A percentile compares a stretch with the other conserved stretches of the same genome.
phyloP scores from a whole-genome alignment of 92 coral and sea anemone species.

The Plumapathes pennacea region DNA sequence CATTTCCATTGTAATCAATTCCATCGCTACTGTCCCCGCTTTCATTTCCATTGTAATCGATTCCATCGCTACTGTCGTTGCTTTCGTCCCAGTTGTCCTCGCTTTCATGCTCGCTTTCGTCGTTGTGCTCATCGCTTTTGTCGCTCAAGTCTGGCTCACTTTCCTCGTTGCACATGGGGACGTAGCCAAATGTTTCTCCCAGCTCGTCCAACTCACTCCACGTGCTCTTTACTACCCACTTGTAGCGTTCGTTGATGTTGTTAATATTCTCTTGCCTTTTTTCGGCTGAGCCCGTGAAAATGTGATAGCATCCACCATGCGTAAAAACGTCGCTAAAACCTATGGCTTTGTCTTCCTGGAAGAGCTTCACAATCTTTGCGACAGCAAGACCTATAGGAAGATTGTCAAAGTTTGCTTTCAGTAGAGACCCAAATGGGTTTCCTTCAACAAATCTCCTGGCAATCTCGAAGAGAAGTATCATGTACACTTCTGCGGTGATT shows the following conservation, averaged over 20 bases:
- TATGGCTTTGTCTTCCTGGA: not conserved
- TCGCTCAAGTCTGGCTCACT: too few relatives aligned
- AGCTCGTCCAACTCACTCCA: too few relatives aligned
- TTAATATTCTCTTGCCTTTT: not conserved
- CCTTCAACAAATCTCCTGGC: constrained; percentile 8
- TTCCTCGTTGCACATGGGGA: too few relatives aligned
- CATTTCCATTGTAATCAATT: too few relatives aligned
- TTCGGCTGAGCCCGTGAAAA: not conserved
- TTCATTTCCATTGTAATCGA: too few relatives aligned
- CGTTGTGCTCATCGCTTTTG: too few relatives aligned
- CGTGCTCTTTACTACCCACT: too few relatives aligned
- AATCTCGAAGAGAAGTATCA: constrained; percentile 24
- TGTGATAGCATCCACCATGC: not conserved
- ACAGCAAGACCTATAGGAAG: constrained; percentile 31
- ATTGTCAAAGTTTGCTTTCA: not conserved
- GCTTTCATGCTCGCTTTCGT: too few relatives aligned
- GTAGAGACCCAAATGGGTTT: not conserved
- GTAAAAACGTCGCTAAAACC: constrained; percentile 3
- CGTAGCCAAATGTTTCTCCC: too few relatives aligned
- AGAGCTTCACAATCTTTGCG: not conserved
- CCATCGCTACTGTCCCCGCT: too few relatives aligned
- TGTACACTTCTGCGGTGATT: constrained; percentile 10
- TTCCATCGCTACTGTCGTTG: too few relatives aligned
- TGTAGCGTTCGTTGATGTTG: constrained; percentile 1
- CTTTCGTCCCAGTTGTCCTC: too few relatives aligned